phyloP scores from a whole-genome alignment of 2,888 invertebrate genomes.

The Dysmachus trigonus region DNA sequence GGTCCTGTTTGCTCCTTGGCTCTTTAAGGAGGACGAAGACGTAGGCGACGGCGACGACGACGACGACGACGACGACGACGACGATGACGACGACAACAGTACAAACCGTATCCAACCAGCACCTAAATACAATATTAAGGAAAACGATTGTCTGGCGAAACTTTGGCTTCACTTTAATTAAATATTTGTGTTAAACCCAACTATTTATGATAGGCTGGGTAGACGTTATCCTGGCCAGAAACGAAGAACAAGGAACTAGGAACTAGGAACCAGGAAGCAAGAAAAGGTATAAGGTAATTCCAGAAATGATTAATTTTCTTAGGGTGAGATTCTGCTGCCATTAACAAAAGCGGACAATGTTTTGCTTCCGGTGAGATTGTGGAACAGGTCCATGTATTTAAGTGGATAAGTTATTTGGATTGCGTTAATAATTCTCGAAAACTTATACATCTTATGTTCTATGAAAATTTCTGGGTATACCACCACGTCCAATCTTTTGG shows the following conservation, averaged over 20 bases:
- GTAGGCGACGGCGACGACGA: background rate
- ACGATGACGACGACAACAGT: background rate
- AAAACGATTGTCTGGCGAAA: background rate
- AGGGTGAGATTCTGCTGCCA: background rate
- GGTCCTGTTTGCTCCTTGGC: background rate
- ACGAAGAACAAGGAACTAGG: background rate
- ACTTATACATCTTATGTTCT: background rate
- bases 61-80: background rate
- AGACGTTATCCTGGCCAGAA: background rate
- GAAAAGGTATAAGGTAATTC: background rate
- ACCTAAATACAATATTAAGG: background rate
- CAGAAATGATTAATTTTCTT: background rate
- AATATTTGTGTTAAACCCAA: constrained; percentile 29
- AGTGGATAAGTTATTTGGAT: background rate
- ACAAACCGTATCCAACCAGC: background rate
- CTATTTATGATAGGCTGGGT: background rate
- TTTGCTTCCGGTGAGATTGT: background rate
- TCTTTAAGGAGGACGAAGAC: background rate
- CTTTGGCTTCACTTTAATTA: constrained; percentile 15
- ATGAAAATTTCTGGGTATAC: background rate
- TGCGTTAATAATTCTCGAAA: background rate
- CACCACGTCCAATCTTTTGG: background rate
- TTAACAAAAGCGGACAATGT: background rate
- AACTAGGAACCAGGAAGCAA: background rate
- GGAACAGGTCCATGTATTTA: background rate